Evolutionary conservation across 2,888 invertebrate species (phyloP).

Genomic region (Drosophila pseudotakahashii): DNA sequence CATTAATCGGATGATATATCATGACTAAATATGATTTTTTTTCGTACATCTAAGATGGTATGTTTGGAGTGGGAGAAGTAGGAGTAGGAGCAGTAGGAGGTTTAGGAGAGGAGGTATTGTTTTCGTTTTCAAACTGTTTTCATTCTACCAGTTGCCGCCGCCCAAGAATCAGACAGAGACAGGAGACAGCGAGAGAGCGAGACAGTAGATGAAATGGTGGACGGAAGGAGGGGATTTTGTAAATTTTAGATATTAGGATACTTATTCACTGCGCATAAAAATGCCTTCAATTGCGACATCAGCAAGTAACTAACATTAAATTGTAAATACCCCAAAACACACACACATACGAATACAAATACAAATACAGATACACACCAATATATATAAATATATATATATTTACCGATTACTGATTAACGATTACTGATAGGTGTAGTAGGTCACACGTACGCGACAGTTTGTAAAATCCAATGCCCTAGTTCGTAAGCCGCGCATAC

Average conservation of each 20-base stretch:
- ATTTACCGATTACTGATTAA: constrained; percentile 18
- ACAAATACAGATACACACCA: constrained; percentile 6
- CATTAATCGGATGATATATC: constrained; percentile 16
- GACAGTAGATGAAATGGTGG: not conserved
- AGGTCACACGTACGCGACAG: constrained; percentile 6
- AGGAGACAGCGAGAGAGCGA: constrained; percentile 38
- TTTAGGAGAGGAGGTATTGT: not conserved
- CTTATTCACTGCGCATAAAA: constrained; percentile 62
- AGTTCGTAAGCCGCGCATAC: constrained; percentile 24
- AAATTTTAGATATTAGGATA: constrained; percentile 36
- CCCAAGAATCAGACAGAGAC: constrained; percentile 53
- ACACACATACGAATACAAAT: constrained; percentile 14
- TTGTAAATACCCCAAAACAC: constrained; percentile 57
- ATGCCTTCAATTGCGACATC: constrained; percentile 69
- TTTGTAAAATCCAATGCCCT: constrained; percentile 34
- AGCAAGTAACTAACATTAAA: constrained; percentile 58
- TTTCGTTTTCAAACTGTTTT: constrained; percentile 43
- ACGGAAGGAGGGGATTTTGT: constrained; percentile 35
- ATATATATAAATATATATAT: constrained; percentile 32
- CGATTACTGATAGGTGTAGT: constrained; percentile 28
- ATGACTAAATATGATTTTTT: constrained; percentile 23
- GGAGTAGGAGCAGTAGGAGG: too few species aligned
- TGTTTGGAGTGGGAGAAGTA: not conserved
- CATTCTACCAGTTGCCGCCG: constrained; percentile 65
- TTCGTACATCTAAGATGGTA: constrained; percentile 8